A percentile compares a stretch with the other conserved stretches of the same genome.
These are phyloP conservation scores for Drosophila trapezifrons DNA, from an alignment of 1,140 invertebrate species.

Conservation along the genomic window DNA sequence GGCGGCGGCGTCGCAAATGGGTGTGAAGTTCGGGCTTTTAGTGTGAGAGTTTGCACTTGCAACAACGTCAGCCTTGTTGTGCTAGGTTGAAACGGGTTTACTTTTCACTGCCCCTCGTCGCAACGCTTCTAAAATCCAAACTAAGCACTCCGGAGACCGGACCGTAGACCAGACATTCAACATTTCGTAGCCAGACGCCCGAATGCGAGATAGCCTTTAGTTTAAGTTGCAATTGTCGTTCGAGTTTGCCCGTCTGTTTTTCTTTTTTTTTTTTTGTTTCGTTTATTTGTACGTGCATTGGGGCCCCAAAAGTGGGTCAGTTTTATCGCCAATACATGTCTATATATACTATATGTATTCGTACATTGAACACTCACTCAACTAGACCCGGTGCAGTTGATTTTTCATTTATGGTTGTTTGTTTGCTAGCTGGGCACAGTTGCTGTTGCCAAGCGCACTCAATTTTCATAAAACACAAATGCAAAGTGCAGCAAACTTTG, in stretches of 20 bases:
- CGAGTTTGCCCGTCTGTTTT: constrained; percentile 25
- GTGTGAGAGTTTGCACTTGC: constrained; percentile 20
- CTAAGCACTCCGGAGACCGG: constrained; percentile 19
- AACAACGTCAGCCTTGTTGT: constrained; percentile 14
- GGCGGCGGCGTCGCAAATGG: constrained; percentile 7
- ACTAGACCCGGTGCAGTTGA: constrained; percentile 43
- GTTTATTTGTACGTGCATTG: constrained; percentile 47
- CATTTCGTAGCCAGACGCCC: constrained; percentile 35
- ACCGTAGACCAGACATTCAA: constrained; percentile 38
- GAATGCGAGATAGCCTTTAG: constrained; percentile 44
- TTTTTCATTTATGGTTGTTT: constrained; percentile 33
- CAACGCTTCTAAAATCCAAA: constrained; percentile 5
- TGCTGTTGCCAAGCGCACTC: constrained; percentile 69
- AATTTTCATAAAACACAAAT: constrained; percentile 47
- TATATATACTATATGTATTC: constrained; percentile 15
- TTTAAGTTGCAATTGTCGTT: constrained; percentile 59
- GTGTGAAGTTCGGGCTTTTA: constrained; percentile 29
- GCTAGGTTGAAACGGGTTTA: constrained; percentile 49
- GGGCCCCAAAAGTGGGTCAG: constrained; percentile 70
- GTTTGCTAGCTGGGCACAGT: not conserved
- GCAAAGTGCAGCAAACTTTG: constrained; percentile 27
- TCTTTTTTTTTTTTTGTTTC: constrained; percentile 1
- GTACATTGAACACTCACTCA: constrained; percentile 19
- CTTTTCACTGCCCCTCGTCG: not conserved
- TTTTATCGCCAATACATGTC: constrained; percentile 67